These are phyloP conservation scores for Anas flavirostris DNA, from an alignment of 2,797 vertebrate genomes.

Conservation along the genomic window DNA sequence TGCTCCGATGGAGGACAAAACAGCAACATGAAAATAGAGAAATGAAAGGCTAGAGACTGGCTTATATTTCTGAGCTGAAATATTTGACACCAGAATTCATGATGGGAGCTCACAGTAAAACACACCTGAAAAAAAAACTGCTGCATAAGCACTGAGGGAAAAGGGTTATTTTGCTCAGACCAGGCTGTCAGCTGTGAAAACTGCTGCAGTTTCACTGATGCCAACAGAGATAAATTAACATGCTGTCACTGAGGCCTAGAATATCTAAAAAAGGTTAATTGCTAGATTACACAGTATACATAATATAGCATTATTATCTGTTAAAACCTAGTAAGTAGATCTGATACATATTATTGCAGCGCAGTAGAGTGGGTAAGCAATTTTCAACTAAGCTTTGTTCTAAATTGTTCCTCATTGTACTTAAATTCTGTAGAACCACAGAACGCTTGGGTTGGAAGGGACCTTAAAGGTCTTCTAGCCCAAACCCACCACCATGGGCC, in stretches of 20 bases:
- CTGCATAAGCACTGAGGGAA: background rate
- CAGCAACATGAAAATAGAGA: background rate
- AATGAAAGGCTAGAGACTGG: background rate
- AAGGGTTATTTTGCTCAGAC: background rate
- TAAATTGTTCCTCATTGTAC: background rate
- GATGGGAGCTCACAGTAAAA: background rate
- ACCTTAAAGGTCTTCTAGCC: background rate
- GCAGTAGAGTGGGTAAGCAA: background rate
- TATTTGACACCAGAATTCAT: background rate
- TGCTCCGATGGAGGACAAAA: background rate
- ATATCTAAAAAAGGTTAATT: background rate
- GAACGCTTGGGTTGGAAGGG: background rate
- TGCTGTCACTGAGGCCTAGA: background rate
- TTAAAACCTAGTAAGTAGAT: background rate
- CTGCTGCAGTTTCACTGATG: background rate
- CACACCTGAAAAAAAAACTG: background rate
- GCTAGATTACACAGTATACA: background rate
- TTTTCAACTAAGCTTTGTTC: background rate
- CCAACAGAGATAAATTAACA: background rate
- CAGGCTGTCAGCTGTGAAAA: background rate
- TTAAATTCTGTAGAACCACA: background rate
- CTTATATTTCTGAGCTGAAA: background rate
- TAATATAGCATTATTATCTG: background rate
- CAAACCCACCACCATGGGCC: background rate
- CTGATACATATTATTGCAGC: background rate